Percentiles rank a stretch among this genome's conserved stretches.
Evolutionary conservation across 1,140 invertebrate species (phyloP).

Genomic region (Drosophila ogumai): DNA sequence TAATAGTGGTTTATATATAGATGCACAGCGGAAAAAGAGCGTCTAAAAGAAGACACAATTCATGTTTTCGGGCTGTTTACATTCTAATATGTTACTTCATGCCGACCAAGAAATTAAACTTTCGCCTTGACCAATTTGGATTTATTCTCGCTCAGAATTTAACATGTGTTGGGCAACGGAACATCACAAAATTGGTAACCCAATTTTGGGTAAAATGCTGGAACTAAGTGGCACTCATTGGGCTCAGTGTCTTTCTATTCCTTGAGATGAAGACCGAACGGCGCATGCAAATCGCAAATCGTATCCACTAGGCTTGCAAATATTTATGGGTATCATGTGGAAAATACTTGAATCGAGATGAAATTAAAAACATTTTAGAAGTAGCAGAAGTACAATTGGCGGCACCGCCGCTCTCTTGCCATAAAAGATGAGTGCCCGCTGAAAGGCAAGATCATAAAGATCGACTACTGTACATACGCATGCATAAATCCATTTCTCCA

Average conservation of each 20-base stretch:
- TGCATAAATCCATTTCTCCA: constrained; percentile 23
- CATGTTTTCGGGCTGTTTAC: constrained; percentile 3
- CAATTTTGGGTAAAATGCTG: not conserved
- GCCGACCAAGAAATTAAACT: not conserved
- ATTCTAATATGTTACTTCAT: constrained; percentile 15
- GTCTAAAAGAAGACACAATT: constrained; percentile 19
- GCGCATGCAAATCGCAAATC: constrained; percentile 51
- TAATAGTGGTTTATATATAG: constrained; percentile 61
- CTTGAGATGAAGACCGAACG: constrained; percentile 21
- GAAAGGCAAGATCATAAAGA: constrained; percentile 70
- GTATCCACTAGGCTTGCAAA: constrained; percentile 41
- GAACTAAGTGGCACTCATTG: not conserved
- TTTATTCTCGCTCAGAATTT: not conserved
- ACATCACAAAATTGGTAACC: not conserved
- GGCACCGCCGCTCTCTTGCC: constrained; percentile 29
- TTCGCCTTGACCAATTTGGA: constrained; percentile 17
- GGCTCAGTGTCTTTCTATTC: constrained; percentile 18
- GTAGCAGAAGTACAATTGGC: constrained; percentile 39
- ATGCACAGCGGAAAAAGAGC: constrained; percentile 24
- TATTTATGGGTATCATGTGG: constrained; percentile 53
- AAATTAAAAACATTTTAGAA: constrained; percentile 40
- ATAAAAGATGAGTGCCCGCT: constrained; percentile 61
- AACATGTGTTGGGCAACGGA: not conserved
- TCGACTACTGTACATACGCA: constrained; percentile 44
- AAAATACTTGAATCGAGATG: constrained; percentile 39